Percentiles rank a stretch among this genome's conserved stretches.
Conservation (phyloP, 2,888 invertebrate species). For the Lochmaea crataegi region DNA sequence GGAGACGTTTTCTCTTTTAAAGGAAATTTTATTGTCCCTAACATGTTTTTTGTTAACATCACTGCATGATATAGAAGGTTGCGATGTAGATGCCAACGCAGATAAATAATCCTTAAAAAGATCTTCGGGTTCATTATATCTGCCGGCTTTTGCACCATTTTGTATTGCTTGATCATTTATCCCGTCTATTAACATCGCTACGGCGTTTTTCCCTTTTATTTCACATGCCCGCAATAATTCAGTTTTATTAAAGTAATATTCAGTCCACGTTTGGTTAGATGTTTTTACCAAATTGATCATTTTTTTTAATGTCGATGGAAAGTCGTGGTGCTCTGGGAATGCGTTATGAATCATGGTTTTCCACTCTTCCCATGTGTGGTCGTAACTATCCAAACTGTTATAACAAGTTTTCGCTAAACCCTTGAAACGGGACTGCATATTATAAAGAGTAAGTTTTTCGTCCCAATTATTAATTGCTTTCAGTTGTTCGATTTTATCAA, state of each 20-base stretch:
- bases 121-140: slow-evolving; percentile 32
- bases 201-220: slow-evolving; percentile 35
- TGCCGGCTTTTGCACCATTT: slow-evolving; percentile 17
- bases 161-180: slow-evolving; percentile 34
- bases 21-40: no score
- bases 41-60: no score
- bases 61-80: no score
- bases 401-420: slow-evolving; percentile 34
- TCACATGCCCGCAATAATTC: slow-evolving; percentile 31
- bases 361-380: slow-evolving; percentile 17
- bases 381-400: slow-evolving; percentile 33
- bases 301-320: slow-evolving; percentile 33
- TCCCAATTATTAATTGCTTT: background rate
- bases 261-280: slow-evolving; percentile 31
- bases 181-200: slow-evolving; percentile 37
- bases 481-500: no score
- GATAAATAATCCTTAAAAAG: background rate
- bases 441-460: slow-evolving; percentile 25
- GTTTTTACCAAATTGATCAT: slow-evolving; percentile 34
- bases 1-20: no score
- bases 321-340: slow-evolving; percentile 42
- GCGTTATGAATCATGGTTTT: slow-evolving; percentile 15
- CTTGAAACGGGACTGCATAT: slow-evolving; percentile 30
- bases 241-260: slow-evolving; percentile 40
- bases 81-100: background rate